phyloP scores from a whole-genome alignment of 2,888 invertebrate species.

The Hydroisotoma schaefferi region DNA sequence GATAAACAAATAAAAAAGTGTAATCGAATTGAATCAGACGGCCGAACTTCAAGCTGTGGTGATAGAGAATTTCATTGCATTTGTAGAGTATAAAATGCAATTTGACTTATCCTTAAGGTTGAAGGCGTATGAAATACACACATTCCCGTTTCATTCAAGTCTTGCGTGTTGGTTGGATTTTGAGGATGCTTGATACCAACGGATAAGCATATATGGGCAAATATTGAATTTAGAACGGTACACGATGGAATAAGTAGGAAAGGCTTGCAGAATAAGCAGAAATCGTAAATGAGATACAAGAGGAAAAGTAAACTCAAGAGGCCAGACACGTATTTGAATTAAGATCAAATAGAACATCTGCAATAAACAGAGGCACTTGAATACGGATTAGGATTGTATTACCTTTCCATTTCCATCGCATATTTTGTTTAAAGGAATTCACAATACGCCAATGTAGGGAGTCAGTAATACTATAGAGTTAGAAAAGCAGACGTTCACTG shows the following conservation, averaged over 20 bases:
- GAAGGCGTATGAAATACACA: no score
- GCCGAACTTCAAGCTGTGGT: not conserved
- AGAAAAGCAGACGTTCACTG: conserved; percentile 1
- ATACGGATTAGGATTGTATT: not conserved
- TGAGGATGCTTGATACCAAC: not conserved
- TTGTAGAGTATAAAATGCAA: not conserved
- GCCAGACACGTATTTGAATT: not conserved
- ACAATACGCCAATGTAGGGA: no score
- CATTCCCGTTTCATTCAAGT: no score
- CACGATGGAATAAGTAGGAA: not conserved
- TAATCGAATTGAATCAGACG: conserved; percentile 18
- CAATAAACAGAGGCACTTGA: not conserved
- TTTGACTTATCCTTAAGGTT: not conserved
- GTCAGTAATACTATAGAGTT: no score
- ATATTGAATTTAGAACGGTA: conserved; percentile 8
- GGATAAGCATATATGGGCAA: no score
- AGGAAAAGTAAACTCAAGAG: not conserved
- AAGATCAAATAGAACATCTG: conserved; percentile 9
- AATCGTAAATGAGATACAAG: conserved; percentile 4
- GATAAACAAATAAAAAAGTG: conserved; percentile 18
- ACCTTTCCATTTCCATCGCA: not conserved
- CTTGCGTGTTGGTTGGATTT: not conserved
- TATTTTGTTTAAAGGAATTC: no score
- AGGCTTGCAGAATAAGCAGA: not conserved
- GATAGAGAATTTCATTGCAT: not conserved